Evolutionary conservation across 2,888 invertebrate species (phyloP).

Genomic region (Lasioglossum lativentre): DNA sequence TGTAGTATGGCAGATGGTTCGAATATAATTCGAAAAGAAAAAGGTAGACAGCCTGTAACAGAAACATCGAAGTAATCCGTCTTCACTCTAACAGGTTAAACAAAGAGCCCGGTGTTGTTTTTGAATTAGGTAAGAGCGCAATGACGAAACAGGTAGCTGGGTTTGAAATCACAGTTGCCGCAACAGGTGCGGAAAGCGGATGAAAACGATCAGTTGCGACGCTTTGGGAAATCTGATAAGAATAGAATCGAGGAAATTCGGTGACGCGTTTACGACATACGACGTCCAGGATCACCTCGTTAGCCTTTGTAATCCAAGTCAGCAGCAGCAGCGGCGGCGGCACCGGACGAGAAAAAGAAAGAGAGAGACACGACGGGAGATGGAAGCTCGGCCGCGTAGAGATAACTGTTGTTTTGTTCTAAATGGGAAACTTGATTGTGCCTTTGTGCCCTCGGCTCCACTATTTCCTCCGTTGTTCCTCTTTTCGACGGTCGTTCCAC

Average conservation of each 20-base stretch:
- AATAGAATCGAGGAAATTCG: slow-evolving; percentile 36
- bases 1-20: background rate
- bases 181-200: slow-evolving; percentile 53
- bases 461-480: slow-evolving; percentile 25
- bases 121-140: background rate
- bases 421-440: slow-evolving; percentile 72
- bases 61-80: background rate
- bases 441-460: slow-evolving; percentile 63
- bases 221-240: slow-evolving; percentile 60
- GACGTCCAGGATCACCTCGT: slow-evolving; percentile 69
- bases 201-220: slow-evolving; percentile 46
- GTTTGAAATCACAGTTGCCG: slow-evolving; percentile 15
- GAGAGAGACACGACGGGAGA: slow-evolving; percentile 19
- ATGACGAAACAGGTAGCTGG: background rate
- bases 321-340: slow-evolving; percentile 12
- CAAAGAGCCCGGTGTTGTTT: background rate
- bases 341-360: slow-evolving; percentile 53
- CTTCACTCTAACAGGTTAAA: background rate
- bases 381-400: slow-evolving; percentile 50
- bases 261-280: slow-evolving; percentile 50
- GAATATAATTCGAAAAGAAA: background rate
- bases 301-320: slow-evolving; percentile 67
- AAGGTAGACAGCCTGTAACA: background rate
- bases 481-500: slow-evolving; percentile 23
- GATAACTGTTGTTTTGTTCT: slow-evolving; percentile 69